Evolutionary conservation across 2,113 vertebrate species (phyloP).

Genomic region (Brachyhypopomus gauderio): DNA sequence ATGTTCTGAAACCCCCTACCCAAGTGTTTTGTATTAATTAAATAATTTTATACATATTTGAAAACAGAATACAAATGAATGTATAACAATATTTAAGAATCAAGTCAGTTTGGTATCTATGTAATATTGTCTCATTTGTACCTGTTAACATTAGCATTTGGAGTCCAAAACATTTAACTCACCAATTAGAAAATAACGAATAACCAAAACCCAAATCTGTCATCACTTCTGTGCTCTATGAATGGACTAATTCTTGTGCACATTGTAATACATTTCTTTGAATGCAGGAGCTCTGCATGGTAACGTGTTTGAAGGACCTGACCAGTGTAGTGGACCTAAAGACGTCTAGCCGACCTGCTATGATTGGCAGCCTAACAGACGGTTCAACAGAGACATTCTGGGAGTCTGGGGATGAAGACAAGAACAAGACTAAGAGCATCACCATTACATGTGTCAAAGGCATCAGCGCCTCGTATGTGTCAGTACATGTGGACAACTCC

Average conservation of each 20-base stretch:
- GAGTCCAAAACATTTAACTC: too few relatives aligned
- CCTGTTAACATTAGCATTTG: too few relatives aligned
- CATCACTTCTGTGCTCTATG: too few relatives aligned
- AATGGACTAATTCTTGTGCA: background rate
- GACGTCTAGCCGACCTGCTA: conserved; percentile 96
- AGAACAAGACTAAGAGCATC: conserved; percentile 98
- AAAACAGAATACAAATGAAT: too few relatives aligned
- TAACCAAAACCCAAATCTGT: too few relatives aligned
- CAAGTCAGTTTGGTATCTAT: too few relatives aligned
- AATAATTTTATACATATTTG: too few relatives aligned
- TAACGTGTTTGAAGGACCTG: conserved; percentile 93
- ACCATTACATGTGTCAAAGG: conserved; percentile 97
- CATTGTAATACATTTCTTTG: background rate
- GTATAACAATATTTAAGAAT: too few relatives aligned
- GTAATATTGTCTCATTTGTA: too few relatives aligned
- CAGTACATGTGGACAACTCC: conserved; percentile 97
- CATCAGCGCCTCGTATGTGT: conserved; percentile 90
- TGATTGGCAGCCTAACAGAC: conserved; percentile 98
- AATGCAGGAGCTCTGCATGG: conserved; percentile 88
- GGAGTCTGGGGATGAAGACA: conserved; percentile 99
- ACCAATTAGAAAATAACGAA: too few relatives aligned
- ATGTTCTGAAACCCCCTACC: background rate
- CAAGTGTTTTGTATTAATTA: too few relatives aligned
- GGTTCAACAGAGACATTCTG: conserved; percentile 98
- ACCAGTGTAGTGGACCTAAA: conserved; percentile 97